Evolutionary conservation across 2,113 vertebrate genomes (phyloP), one percentile per base, ranked within the genome.

Genomic region (Nansenia antarctica): DNA sequence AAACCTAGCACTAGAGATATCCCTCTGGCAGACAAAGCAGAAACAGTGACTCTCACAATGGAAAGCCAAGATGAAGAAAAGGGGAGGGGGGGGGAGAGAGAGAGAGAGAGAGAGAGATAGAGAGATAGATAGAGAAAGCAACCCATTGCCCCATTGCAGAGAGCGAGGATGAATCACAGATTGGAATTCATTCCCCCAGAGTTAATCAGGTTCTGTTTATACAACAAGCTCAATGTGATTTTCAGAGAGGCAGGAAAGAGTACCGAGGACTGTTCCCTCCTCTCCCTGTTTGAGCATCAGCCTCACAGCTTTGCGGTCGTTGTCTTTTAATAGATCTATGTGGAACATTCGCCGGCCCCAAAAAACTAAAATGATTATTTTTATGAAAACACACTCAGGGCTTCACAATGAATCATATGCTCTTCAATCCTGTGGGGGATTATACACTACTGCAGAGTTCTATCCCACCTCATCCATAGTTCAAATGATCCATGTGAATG

Each of bases 21-120:
- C 9, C 34, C 9, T 68, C 31, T 65, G 70, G 59, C 53, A 39
- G 49, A 49, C 27, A 61, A 45, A 35, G 30, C n/a, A 60, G 57
- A 24, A 34, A 61, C 9, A 31, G n/a, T 70, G 58, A 60, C 67
- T 52, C 58, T 27, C 24, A 42, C n/a, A n/a, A n/a, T n/a, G n/a
- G n/a, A n/a, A n/a, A n/a, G n/a, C n/a, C n/a, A n/a, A n/a, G n/a
- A n/a, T n/a, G n/a, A n/a, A n/a, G n/a, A n/a, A n/a, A n/a, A n/a
- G n/a, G n/a, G n/a, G n/a, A n/a, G n/a, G n/a, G n/a, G n/a, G n/a
- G n/a, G n/a, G n/a, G n/a, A n/a, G 39, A 42, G 39, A 42, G 18
- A 18, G 39, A 42, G 18, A 42, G 26, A 29, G 12, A 27, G 26
- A 55, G n/a, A n/a, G n/a, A 14, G 26, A 55, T 14, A 27, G 53